phyloP scores from a whole-genome alignment of 2,888 invertebrate species.

The Scrobipalpa costella region DNA sequence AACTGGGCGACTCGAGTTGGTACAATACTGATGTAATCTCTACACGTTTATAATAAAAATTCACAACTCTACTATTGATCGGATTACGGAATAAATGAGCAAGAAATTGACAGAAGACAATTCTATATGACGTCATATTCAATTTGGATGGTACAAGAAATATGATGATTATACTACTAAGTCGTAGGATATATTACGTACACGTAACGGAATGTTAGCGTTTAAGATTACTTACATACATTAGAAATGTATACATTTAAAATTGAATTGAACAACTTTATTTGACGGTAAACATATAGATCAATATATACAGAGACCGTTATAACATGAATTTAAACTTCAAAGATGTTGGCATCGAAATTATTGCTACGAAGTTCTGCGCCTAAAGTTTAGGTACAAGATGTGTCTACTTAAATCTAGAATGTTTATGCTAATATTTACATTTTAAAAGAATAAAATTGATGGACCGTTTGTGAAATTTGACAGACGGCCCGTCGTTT shows the following conservation, averaged over 20 bases:
- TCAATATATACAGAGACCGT: slow-evolving; percentile 71
- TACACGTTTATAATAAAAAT: slow-evolving; percentile 23
- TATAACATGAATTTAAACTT: slow-evolving; percentile 63
- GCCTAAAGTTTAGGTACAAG: slow-evolving; percentile 73
- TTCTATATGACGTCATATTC: neutral
- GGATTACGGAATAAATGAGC: neutral
- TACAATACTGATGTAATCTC: slow-evolving; percentile 15
- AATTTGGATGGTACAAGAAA: neutral
- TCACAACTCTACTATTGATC: slow-evolving; percentile 8
- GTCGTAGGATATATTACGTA: slow-evolving; percentile 22
- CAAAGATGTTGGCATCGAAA: slow-evolving; percentile 73
- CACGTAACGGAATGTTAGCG: slow-evolving; percentile 71
- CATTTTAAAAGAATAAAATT: slow-evolving; percentile 69
- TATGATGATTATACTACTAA: too few species aligned
- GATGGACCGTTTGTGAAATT: slow-evolving; percentile 59
- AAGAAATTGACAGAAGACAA: slow-evolving; percentile 7
- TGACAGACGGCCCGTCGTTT: slow-evolving; percentile 63
- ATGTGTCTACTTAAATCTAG: slow-evolving; percentile 74
- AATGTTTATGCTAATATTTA: slow-evolving; percentile 72
- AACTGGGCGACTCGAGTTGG: slow-evolving; percentile 12
- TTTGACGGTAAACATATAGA: slow-evolving; percentile 55
- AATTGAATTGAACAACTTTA: slow-evolving; percentile 58
- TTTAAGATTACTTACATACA: slow-evolving; percentile 68
- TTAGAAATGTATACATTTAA: slow-evolving; percentile 59
- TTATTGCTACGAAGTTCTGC: slow-evolving; percentile 75